A percentile compares a stretch with the other conserved stretches of the same genome.
Evolutionary conservation across 1,140 invertebrate species (phyloP).

Genomic region (Drosophila bocki): DNA sequence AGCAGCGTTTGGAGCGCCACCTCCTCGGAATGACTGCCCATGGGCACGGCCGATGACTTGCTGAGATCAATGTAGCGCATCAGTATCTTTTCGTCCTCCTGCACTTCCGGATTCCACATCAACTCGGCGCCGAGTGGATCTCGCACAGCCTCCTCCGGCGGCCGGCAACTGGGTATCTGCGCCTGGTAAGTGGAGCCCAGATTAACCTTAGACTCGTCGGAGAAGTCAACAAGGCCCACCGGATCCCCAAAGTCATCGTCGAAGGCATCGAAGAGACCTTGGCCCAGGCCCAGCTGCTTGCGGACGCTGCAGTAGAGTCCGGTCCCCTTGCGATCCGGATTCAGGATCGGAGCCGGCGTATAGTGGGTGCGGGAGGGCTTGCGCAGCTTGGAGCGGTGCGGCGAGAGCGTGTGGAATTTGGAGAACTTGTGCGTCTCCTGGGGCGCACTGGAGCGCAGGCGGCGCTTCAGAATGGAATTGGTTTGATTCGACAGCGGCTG

Average conservation of each 20-base stretch:
- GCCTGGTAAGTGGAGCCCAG: slow-evolving; percentile 96
- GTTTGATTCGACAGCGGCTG: slow-evolving; percentile 81
- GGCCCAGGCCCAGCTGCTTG: slow-evolving; percentile 64
- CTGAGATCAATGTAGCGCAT: slow-evolving; percentile 94
- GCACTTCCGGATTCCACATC: slow-evolving; percentile 94
- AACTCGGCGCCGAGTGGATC: slow-evolving; percentile 88
- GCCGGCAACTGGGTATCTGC: slow-evolving; percentile 88
- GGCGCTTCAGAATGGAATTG: slow-evolving; percentile 82
- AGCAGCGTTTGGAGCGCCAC: slow-evolving; percentile 96
- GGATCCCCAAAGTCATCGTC: slow-evolving; percentile 81
- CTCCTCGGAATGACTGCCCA: slow-evolving; percentile 97
- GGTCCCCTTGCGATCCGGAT: slow-evolving; percentile 93
- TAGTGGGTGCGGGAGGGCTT: slow-evolving; percentile 89
- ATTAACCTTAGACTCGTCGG: slow-evolving; percentile 90
- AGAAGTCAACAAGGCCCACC: slow-evolving; percentile 79
- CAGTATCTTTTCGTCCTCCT: slow-evolving; percentile 74
- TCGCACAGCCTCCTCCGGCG: slow-evolving; percentile 42
- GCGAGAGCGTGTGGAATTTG: slow-evolving; percentile 84
- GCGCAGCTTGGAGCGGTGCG: slow-evolving; percentile 87
- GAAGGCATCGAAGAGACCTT: slow-evolving; percentile 70
- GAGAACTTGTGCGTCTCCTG: slow-evolving; percentile 74
- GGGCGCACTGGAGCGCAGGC: slow-evolving; percentile 84
- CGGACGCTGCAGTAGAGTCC: slow-evolving; percentile 89
- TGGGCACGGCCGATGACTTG: slow-evolving; percentile 95
- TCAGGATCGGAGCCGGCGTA: slow-evolving; percentile 96